phyloP scores from a whole-genome alignment of 2,113 vertebrate genomes.

The Myotis brandtii region DNA sequence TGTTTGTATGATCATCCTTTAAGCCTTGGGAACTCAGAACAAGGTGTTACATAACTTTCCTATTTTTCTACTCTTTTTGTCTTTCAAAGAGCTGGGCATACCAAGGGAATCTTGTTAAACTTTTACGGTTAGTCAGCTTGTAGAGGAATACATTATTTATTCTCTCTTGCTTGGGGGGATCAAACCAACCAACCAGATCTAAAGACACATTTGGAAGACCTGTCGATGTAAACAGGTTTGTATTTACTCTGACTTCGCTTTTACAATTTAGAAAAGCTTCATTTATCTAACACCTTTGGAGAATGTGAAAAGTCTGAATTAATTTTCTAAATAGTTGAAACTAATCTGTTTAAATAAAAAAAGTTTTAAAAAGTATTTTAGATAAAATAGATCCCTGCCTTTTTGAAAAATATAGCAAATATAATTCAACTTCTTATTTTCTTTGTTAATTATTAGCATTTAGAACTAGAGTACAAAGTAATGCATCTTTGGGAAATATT shows the following conservation, averaged over 20 bases:
- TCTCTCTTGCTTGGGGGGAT: constrained; percentile 47
- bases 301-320: constrained; percentile 55
- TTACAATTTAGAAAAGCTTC: constrained; percentile 54
- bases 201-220: constrained; percentile 56
- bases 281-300: constrained; percentile 62
- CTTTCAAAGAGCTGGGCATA: not conserved
- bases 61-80: constrained; percentile 53
- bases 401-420: constrained; percentile 29
- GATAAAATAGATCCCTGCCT: not conserved
- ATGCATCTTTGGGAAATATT: constrained; percentile 1
- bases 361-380: constrained; percentile 35
- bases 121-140: constrained; percentile 53
- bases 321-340: constrained; percentile 58
- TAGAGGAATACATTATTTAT: constrained; percentile 64
- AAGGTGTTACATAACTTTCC: not conserved
- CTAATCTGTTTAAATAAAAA: constrained; percentile 27
- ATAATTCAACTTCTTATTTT: constrained; percentile 34
- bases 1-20: not conserved
- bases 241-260: constrained; percentile 61
- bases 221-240: constrained; percentile 40
- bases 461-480: not conserved
- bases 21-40: constrained; percentile 37
- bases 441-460: constrained; percentile 32
- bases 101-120: constrained; percentile 56
- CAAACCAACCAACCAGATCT: constrained; percentile 60